Percentiles rank a stretch among this genome's conserved stretches.
Evolutionary conservation across 1,140 invertebrate species (phyloP).

Genomic region (Coboldia fuscipes): DNA sequence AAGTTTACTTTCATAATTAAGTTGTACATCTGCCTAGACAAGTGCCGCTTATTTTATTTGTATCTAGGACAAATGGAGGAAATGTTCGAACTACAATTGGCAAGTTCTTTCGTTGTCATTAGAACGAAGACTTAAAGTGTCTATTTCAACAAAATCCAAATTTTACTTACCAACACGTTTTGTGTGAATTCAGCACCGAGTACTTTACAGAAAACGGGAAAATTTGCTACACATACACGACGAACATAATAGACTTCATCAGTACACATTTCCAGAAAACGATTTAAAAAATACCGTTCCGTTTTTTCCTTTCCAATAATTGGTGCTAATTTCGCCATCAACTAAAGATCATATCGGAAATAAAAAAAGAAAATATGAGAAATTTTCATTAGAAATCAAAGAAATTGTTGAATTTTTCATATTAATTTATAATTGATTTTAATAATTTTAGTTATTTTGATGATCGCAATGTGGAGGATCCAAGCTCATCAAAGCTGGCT

Average conservation of each 20-base stretch:
- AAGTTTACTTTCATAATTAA: too few relatives aligned
- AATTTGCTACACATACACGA: not conserved
- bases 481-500: constrained; percentile 82
- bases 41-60: too few relatives aligned
- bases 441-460: not conserved
- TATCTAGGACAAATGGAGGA: too few relatives aligned
- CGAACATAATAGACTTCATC: constrained; percentile 2
- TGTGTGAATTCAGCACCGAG: not conserved
- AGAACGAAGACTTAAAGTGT: too few relatives aligned
- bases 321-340: constrained; percentile 3
- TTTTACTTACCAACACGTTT: not conserved
- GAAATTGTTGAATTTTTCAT: not conserved
- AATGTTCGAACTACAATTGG: too few relatives aligned
- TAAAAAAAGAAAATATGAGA: not conserved
- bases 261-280: constrained; percentile 1
- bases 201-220: constrained; percentile 3
- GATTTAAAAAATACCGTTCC: not conserved
- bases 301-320: constrained; percentile 2
- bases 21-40: too few relatives aligned
- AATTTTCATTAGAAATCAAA: not conserved
- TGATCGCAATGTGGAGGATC: constrained; percentile 9
- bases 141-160: too few relatives aligned
- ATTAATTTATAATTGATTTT: not conserved
- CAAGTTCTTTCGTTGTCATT: too few relatives aligned
- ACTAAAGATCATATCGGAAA: constrained; percentile 1